Evolutionary conservation across 2,888 invertebrate species (phyloP).

Genomic region (Cheilosia impressa): DNA sequence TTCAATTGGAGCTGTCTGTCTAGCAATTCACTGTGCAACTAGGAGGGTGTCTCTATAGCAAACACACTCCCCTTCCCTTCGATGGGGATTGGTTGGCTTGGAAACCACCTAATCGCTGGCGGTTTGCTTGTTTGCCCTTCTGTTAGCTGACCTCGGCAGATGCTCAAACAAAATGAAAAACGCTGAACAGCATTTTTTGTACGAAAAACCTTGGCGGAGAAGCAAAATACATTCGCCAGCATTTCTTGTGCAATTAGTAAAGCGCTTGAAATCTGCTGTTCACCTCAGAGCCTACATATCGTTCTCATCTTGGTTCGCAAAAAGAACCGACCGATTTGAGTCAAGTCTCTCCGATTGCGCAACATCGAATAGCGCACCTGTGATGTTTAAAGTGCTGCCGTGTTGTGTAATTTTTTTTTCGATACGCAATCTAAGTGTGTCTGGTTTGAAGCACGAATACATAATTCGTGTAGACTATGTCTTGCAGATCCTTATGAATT

Average conservation of each 20-base stretch:
- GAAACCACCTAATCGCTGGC: no score
- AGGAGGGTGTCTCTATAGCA: neutral
- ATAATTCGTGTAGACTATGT: slow-evolving; percentile 6
- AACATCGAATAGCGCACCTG: slow-evolving; percentile 33
- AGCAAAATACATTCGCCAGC: slow-evolving; percentile 25
- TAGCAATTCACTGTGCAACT: neutral
- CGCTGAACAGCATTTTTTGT: neutral
- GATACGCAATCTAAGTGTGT: slow-evolving; percentile 25
- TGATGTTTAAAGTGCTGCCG: neutral
- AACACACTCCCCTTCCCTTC: neutral
- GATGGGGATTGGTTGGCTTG: neutral
- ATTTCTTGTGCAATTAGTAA: slow-evolving; percentile 29
- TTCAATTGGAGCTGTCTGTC: slow-evolving; percentile 22
- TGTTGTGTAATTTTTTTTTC: slow-evolving; percentile 23
- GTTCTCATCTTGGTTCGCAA: slow-evolving; percentile 12
- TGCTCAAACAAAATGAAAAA: neutral
- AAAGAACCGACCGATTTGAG: slow-evolving; percentile 10
- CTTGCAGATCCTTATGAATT: slow-evolving; percentile 14
- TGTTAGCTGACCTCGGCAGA: neutral
- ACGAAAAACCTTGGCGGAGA: neutral
- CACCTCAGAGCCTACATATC: neutral
- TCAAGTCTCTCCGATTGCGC: slow-evolving; percentile 11
- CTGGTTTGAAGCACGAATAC: slow-evolving; percentile 32
- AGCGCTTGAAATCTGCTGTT: slow-evolving; percentile 15
- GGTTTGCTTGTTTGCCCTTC: neutral